Conservation (phyloP, 2,888 invertebrate genomes). For the Belgica antarctica region DNA sequence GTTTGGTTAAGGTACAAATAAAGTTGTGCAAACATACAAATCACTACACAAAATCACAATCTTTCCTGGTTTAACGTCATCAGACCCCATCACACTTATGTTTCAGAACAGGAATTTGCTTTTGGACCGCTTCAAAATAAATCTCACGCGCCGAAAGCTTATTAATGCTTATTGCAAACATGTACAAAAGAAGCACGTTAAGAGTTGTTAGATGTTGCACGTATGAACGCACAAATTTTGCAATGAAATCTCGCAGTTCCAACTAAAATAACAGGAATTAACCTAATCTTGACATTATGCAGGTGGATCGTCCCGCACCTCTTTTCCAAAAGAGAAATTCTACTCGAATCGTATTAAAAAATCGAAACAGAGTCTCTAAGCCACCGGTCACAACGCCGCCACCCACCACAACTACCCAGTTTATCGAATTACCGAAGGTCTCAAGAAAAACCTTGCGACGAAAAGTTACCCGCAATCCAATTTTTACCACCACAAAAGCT, state of each 20-base stretch:
- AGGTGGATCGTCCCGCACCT: slow-evolving; percentile 20
- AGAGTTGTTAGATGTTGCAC: background rate
- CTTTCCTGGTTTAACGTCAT: slow-evolving; percentile 11
- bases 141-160: background rate
- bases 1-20: slow-evolving; percentile 43
- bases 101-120: slow-evolving; percentile 4
- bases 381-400: background rate
- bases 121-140: background rate
- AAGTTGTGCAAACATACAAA: slow-evolving; percentile 37
- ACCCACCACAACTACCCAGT: background rate
- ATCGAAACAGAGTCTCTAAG: background rate
- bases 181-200: slow-evolving; percentile 14
- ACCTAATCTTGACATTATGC: background rate
- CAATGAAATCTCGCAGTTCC: background rate
- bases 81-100: background rate
- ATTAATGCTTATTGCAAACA: slow-evolving; percentile 17
- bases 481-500: background rate
- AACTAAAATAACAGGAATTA: background rate
- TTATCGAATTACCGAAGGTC: background rate
- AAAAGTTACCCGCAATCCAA: slow-evolving; percentile 7
- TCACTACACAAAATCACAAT: slow-evolving; percentile 22
- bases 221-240: background rate
- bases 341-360: slow-evolving; percentile 20
- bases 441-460: background rate
- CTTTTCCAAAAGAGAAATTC: slow-evolving; percentile 5